Base-by-base conservation (phyloP, 2,797 vertebrate species). In the Cyprinodon diabolis region DNA sequence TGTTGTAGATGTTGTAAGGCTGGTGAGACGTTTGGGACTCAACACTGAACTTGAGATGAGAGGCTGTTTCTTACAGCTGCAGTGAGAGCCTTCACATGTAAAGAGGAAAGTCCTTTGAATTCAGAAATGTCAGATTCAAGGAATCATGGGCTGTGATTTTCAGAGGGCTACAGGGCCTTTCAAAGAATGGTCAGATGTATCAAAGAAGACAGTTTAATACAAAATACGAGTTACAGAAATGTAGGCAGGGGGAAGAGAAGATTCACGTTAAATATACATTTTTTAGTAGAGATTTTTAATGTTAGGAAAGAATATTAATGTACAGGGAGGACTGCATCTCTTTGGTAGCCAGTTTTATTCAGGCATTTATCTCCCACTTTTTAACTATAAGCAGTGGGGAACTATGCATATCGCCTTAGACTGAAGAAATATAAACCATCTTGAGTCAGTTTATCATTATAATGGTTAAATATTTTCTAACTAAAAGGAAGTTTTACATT, bases 91-190 rank as follows among this genome's bases (percentile, higher is more conserved):
- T 77, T 86, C 54, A 78, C 30, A 81, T 37, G 52, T 58, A 81
- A 73, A 82, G 65, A 79, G 63, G 70, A 84, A 85, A 75, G 48
- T 63, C 70, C 74, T 71, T 75, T 63, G 57, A 85, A 79, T 78
- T 77, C 58, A 9, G 17, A 75, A 74, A 82, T 69, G 72, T 84
- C 55, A 79, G 76, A 86, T 79, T 66, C 60, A n/a, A 66, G n/a
- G 83, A 77, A 84, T 89, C 72, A 74, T 69, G 4, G 75, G 79
- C 66, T 74, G 69, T 52, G 81, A 81, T 86, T 85, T 86, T 68
- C 2, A 81, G 78, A 72, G 76, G 72, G 62, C 35, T 51, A n/a
- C 47, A 45, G n/a, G 37, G 56, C 30, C 13, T 57, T 84, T 81
- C 25, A 74, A 80, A 76, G 63, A 60, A 25, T n/a, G 56, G 43